Evolutionary conservation across 2,797 vertebrate species (phyloP).

Genomic region (Pantherophis alleghaniensis): DNA sequence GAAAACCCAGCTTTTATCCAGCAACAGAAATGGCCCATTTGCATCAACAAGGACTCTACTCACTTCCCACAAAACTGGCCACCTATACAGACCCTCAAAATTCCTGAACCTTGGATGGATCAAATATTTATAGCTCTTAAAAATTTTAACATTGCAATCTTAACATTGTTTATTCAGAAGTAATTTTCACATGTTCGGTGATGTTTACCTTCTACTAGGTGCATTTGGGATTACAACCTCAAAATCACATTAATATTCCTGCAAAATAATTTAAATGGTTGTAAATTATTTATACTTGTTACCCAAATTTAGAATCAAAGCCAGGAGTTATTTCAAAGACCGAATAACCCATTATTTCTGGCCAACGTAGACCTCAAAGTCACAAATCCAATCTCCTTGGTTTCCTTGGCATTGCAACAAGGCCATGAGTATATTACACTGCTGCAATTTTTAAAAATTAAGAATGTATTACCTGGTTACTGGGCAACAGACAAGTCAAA

Average conservation of each 20-base stretch:
- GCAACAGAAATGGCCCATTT: background rate
- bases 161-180: background rate
- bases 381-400: background rate
- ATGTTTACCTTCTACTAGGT: background rate
- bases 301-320: background rate
- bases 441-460: slow-evolving; percentile 7
- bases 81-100: background rate
- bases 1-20: background rate
- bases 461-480: slow-evolving; percentile 18
- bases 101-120: background rate
- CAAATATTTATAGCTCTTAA: background rate
- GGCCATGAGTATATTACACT: background rate
- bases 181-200: background rate
- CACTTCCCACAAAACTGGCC: background rate
- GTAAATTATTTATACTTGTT: background rate
- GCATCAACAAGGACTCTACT: background rate
- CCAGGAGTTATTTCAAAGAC: background rate
- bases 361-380: background rate
- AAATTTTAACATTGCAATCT: background rate
- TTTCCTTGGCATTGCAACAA: background rate
- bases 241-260: background rate
- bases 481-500: slow-evolving; percentile 9
- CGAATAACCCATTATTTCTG: background rate
- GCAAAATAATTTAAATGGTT: background rate
- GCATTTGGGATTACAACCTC: background rate